Evolutionary conservation across 2,113 vertebrate species (phyloP).

Genomic region (Apodemus speciosus): DNA sequence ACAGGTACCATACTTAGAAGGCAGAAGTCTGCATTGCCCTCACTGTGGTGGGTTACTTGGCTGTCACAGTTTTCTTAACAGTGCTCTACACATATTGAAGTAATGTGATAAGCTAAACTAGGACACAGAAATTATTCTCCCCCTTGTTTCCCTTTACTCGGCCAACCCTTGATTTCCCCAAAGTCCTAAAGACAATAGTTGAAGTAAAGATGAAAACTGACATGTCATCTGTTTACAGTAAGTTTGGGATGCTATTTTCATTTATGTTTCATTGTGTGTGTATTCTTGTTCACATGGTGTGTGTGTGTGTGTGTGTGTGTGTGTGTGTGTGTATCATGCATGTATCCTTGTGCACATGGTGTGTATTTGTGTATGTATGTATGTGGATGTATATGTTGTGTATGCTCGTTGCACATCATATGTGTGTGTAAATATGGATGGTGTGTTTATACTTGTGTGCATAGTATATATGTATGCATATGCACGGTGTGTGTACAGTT

Average conservation of each 20-base stretch:
- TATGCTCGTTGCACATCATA: too few species aligned
- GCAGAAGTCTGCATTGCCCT: background rate
- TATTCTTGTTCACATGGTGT: too few species aligned
- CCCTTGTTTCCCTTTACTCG: background rate
- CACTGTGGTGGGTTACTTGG: too few species aligned
- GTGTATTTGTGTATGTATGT: too few species aligned
- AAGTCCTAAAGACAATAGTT: background rate
- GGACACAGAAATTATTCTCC: background rate
- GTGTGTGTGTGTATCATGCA: too few species aligned
- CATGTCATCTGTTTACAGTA: conserved; percentile 48
- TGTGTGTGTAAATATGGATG: too few species aligned
- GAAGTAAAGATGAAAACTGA: conserved; percentile 58
- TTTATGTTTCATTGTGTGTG: background rate
- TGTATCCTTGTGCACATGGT: too few species aligned
- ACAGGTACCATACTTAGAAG: background rate
- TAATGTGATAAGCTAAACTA: background rate
- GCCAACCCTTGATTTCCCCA: background rate
- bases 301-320: too few species aligned
- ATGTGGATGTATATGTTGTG: too few species aligned
- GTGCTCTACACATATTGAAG: background rate
- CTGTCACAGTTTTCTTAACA: background rate
- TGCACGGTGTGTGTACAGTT: too few species aligned
- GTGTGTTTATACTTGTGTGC: too few species aligned
- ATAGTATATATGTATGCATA: too few species aligned
- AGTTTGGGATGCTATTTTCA: background rate